Conservation (phyloP, 2,888 invertebrate genomes). For the Reticulitermes lucifugus region DNA sequence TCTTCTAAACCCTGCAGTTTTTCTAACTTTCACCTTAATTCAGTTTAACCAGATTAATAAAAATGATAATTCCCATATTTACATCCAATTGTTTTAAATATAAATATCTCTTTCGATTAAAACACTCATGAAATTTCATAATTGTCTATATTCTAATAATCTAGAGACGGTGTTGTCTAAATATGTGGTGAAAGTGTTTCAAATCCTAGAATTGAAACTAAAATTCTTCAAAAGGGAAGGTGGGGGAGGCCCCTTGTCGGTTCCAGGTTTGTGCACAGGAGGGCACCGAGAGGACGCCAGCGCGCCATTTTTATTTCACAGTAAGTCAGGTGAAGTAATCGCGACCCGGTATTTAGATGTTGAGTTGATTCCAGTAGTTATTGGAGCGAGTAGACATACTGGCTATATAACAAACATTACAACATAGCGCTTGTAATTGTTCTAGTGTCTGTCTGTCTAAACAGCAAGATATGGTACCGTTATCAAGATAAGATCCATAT, state of each 20-base stretch:
- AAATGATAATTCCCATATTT: not conserved
- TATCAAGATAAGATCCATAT: conserved; percentile 17
- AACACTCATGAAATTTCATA: conserved; percentile 55
- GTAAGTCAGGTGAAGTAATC: conserved; percentile 43
- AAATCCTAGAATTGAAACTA: conserved; percentile 33
- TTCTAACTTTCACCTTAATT: conserved; percentile 24
- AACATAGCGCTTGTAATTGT: conserved; percentile 36
- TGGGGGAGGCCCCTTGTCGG: conserved; percentile 41
- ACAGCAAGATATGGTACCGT: not conserved
- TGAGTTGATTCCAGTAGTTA: conserved; percentile 33
- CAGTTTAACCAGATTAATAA: not conserved
- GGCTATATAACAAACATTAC: conserved; percentile 26
- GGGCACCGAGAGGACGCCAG: conserved; percentile 43
- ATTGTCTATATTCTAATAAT: conserved; percentile 51
- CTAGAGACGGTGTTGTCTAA: conserved; percentile 38
- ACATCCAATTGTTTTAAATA: not conserved
- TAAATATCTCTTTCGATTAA: not conserved
- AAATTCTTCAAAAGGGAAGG: conserved; percentile 46
- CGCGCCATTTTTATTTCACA: conserved; percentile 44
- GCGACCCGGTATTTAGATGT: conserved; percentile 26
- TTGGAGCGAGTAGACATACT: conserved; percentile 17
- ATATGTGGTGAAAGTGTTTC: conserved; percentile 39
- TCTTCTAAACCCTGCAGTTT: not conserved
- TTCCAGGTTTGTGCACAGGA: conserved; percentile 43
- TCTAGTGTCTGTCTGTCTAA: conserved; percentile 18